Evolutionary conservation across 1,140 invertebrate species (phyloP).

Genomic region (Meloidogyne floridensis): DNA sequence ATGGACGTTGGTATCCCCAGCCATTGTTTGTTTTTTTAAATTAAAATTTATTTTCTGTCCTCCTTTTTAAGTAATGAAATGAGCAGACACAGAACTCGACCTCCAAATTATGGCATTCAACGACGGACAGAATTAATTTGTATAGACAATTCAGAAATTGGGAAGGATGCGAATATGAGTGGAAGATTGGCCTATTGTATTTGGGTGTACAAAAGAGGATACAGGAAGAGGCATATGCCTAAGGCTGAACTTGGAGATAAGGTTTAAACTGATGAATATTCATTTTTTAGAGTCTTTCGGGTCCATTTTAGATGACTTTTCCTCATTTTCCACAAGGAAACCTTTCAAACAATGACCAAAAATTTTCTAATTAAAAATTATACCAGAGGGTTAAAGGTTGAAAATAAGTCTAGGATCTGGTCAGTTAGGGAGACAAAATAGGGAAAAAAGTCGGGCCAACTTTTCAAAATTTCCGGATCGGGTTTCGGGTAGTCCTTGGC

Average conservation of each 20-base stretch:
- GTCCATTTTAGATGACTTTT: no score
- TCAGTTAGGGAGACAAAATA: no score
- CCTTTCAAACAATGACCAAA: no score
- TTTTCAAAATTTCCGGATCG: no score
- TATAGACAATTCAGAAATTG: conserved; percentile 92
- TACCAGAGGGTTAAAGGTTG: no score
- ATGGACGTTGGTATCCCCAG: conserved; percentile 20
- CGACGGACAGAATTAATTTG: conserved; percentile 78
- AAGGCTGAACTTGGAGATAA: conserved; percentile 88
- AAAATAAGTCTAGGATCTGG: no score
- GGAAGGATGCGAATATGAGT: conserved; percentile 86
- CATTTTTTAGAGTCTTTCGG: no score
- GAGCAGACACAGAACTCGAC: conserved; percentile 54
- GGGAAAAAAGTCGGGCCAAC: no score
- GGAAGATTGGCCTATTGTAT: conserved; percentile 79
- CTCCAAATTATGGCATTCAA: conserved; percentile 66
- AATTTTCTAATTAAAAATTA: no score
- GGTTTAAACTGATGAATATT: conserved; percentile 53
- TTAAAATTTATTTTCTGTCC: background rate
- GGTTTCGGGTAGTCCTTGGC: no score
- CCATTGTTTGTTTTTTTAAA: conserved; percentile 15
- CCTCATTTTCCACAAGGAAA: no score
- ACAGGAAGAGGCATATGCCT: conserved; percentile 54
- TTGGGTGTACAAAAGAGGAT: conserved; percentile 69
- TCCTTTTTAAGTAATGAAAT: conserved; percentile 55